A percentile compares a stretch with the other conserved stretches of the same genome.
Evolutionary conservation across 1,140 invertebrate species (phyloP).

Genomic region (Parasteatoda tepidariorum): DNA sequence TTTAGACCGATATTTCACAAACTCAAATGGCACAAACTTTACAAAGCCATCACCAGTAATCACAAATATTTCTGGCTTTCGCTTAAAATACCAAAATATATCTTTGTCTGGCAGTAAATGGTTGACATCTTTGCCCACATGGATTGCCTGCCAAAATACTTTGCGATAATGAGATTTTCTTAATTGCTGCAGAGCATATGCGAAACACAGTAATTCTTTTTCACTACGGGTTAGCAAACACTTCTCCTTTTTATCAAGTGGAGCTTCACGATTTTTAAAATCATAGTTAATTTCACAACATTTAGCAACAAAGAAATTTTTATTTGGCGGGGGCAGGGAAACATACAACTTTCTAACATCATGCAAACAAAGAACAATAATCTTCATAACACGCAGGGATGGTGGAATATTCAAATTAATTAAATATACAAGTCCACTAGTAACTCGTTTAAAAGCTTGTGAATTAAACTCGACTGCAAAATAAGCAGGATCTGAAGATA

Average conservation of each 20-base stretch:
- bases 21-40: not conserved
- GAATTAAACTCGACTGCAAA: not conserved
- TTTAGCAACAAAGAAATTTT: not conserved
- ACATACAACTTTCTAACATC: not conserved
- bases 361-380: not conserved
- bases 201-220: not conserved
- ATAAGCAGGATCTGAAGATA: not conserved
- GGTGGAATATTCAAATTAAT: not conserved
- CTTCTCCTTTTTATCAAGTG: not conserved
- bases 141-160: not conserved
- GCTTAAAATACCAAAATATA: constrained; percentile 6
- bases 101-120: not conserved
- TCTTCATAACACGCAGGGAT: not conserved
- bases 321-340: not conserved
- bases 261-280: not conserved
- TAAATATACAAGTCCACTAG: not conserved
- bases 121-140: not conserved
- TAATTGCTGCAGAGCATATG: not conserved
- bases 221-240: not conserved
- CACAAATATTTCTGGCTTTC: not conserved
- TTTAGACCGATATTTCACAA: not conserved
- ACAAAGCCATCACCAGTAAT: constrained; percentile 11
- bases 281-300: not conserved
- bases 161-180: not conserved
- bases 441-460: not conserved